Base-by-base conservation (phyloP, 2,888 invertebrate species). In the Hedya salicella region DNA sequence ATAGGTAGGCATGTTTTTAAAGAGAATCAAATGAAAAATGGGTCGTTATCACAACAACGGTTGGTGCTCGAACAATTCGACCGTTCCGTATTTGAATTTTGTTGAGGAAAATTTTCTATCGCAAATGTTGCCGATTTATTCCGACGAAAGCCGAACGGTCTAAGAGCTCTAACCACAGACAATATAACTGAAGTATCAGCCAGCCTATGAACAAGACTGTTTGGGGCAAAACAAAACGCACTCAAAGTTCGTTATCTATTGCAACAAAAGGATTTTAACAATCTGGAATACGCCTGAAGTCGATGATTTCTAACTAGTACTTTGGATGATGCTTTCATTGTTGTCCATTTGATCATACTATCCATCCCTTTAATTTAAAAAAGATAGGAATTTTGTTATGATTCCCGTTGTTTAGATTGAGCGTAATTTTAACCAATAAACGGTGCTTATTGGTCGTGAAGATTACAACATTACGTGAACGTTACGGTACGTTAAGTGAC, bases 141-240 rank as follows among this genome's bases (percentile, higher is more conserved):
- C 32, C 14, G 9, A 59, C 57, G 19, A 39, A 57, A 46, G 3
- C 19, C 32, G 32, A 40, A 44, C 50, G 13, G 25, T 50, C 32
- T 44, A 62, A 52, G 56, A 32, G 44, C 44, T 44, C 17, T 44
- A 56, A 17, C 50, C 30, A 13, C 32, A 9, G 44, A 44, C 56
- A 44, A 44, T 56, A 40, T 50, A 50, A 49, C 42, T 46, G 48
- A 54, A 53, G 53, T n/a, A 54, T 25, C 46, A 54, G 48, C 48
- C 39, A 63, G 25, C 54, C 16, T 52, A 52, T 44, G 14, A 40
- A 44, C 21, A 56, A 48, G 44, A 48, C 17, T 54, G n/a, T 48
- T 36, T 11, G 25, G 17, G 14, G 25, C 42, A 66, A 25, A 25
- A 67, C 66, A 48, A 56, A 63, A 62, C 62, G 16, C 62, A 49